Percentiles rank a stretch among this genome's conserved stretches.
These are phyloP conservation scores for Serilophus lunatus DNA, from an alignment of 2,113 vertebrate species.

Conservation along the genomic window DNA sequence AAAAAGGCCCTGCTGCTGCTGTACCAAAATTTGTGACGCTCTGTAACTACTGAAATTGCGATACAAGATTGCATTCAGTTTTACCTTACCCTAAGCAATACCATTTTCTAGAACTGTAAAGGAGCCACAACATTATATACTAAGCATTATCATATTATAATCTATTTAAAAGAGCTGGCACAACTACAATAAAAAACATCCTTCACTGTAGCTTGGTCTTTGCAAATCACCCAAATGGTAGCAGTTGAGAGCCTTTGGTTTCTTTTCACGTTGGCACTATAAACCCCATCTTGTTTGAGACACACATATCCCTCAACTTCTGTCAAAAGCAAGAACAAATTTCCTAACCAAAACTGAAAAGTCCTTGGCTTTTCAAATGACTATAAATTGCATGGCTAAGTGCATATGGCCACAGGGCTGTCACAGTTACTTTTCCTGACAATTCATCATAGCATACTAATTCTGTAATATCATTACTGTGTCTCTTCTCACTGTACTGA, in stretches of 20 bases:
- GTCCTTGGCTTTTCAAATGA: slow-evolving; percentile 89
- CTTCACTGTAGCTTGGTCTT: slow-evolving; percentile 48
- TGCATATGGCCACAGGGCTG: slow-evolving; percentile 90
- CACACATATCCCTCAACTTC: slow-evolving; percentile 71
- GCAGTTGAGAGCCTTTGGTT: slow-evolving; percentile 62
- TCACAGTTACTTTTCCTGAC: slow-evolving; percentile 92
- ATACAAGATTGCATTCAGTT: slow-evolving; percentile 64
- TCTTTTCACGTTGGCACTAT: slow-evolving; percentile 50
- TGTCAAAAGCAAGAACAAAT: slow-evolving; percentile 77
- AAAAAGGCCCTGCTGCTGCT: slow-evolving; percentile 20
- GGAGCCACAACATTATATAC: slow-evolving; percentile 41
- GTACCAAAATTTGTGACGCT: slow-evolving; percentile 60
- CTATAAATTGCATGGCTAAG: slow-evolving; percentile 85
- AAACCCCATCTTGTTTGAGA: slow-evolving; percentile 10
- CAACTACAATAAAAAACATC: slow-evolving; percentile 60
- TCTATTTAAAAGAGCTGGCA: slow-evolving; percentile 68
- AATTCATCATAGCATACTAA: slow-evolving; percentile 98
- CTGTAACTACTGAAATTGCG: slow-evolving; percentile 51
- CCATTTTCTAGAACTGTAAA: slow-evolving; percentile 63
- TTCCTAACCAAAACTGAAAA: slow-evolving; percentile 87
- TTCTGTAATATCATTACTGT: slow-evolving; percentile 97
- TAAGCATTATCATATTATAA: slow-evolving; percentile 41
- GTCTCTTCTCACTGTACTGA: slow-evolving; percentile 91
- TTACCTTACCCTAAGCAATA: slow-evolving; percentile 68
- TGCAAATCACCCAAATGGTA: slow-evolving; percentile 68